Base-by-base conservation (phyloP, 2,888 invertebrate species). In the Hypercompe scribonia region DNA sequence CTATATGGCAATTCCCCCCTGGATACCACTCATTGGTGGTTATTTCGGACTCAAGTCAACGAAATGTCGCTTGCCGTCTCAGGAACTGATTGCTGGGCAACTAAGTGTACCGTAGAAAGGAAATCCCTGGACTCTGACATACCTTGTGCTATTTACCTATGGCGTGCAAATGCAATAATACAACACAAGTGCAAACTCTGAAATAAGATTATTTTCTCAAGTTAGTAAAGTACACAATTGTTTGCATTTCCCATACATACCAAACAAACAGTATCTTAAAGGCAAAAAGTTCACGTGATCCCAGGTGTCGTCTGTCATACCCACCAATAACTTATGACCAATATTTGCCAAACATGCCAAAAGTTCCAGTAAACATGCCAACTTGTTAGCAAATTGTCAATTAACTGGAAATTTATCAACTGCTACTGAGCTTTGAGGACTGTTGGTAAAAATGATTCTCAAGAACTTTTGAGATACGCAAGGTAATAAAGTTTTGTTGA, bases 321-420 rank as follows among this genome's bases (percentile, higher is more conserved):
- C 71, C 28, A 31, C 73, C 68, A 76, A 82, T 81, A 84, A 83
- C 76, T 82, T 82, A 70, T 7, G 63, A 10, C 76, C 67, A 82
- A 81, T 88, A 83, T 87, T 88, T 88, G 80, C 76, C 78, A 86
- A 86, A 86, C 85, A 88, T 81, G 87, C 78, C 83, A 80, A 81
- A 72, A 76, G 39, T 72, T 75, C 68, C 70, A 69, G 76, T 78
- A 76, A 80, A 75, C 76, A 80, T 72, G 66, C 65, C 63, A 76
- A 79, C 34, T 69, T 73, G 76, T 84, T 73, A 77, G 67, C 76
- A 58, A 36, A 77, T 81, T 79, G 79, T 76, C 81, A 80, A 81
- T 82, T 82, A 78, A 50, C 66, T 68, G n/a, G 15, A 65, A 72
- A 83, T 84, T 79, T 84, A 83, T 78, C 73, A 81, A 81, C 79